These are phyloP conservation scores for Theonella swinhoei DNA, from an alignment of 37 sponge, comb jelly and placozoan genomes.

Conservation along the genomic window DNA sequence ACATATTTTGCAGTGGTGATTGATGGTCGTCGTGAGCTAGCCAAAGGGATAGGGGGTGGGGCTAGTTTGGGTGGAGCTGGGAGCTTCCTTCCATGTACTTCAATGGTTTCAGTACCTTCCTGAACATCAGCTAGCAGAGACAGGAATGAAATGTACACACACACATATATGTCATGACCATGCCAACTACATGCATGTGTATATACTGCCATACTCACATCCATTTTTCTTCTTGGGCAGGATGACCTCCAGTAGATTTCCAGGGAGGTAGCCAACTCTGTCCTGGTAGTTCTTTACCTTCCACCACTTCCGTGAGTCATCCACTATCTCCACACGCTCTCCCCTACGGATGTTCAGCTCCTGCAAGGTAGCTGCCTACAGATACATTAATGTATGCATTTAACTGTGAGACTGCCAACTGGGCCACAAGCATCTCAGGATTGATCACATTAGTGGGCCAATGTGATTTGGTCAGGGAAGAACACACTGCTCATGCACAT, in stretches of 20 bases:
- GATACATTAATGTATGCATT: too few species aligned
- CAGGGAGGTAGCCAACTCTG: slow-evolving; percentile 42
- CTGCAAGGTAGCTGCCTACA: slow-evolving; percentile 21
- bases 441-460: too few species aligned
- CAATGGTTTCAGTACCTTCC: background rate
- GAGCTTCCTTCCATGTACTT: slow-evolving; percentile 17
- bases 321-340: slow-evolving; percentile 69
- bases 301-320: slow-evolving; percentile 40
- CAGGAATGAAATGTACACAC: too few species aligned
- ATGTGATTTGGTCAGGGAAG: too few species aligned
- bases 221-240: slow-evolving; percentile 1
- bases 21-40: background rate
- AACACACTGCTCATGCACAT: too few species aligned
- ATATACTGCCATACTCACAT: background rate
- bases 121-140: too few species aligned
- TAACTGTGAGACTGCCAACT: too few species aligned
- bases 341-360: slow-evolving; percentile 60
- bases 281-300: slow-evolving; percentile 58
- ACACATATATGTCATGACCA: too few species aligned
- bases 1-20: background rate
- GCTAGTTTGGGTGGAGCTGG: slow-evolving; percentile 34
- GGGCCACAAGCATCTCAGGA: too few species aligned
- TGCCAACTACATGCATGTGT: background rate
- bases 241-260: slow-evolving; percentile 27
- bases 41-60: slow-evolving; percentile 40